Evolutionary conservation across 1,140 invertebrate genomes (phyloP), one percentile per base, ranked within the genome.

Genomic region (Ridgeia piscesae): DNA sequence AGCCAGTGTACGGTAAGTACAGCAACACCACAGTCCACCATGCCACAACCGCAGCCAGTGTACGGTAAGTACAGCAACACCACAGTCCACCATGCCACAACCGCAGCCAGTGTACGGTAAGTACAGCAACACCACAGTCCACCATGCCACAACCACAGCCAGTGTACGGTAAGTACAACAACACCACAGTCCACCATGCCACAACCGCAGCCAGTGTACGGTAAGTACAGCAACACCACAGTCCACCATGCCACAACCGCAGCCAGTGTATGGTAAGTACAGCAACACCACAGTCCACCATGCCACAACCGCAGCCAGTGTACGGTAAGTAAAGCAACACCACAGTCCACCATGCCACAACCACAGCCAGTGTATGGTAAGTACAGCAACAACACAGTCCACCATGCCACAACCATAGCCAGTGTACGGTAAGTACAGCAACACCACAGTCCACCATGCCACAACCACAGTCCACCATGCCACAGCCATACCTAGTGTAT

Each of bases 211-310:
- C n/a, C n/a, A n/a, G n/a, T n/a, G n/a, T n/a, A n/a, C n/a, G n/a
- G n/a, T n/a, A n/a, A n/a, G n/a, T n/a, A n/a, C n/a, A n/a, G n/a
- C 94, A 33, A 95, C 95, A 93, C 95, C 93, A 14, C 94, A 94
- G 77, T n/a, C 77, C 9, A 31, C 92, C 6, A 89, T 33, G 33
- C 94, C 94, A 92, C 94, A 93, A 34, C 88, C 92, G 35, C n/a
- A n/a, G n/a, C n/a, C n/a, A n/a, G n/a, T n/a, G n/a, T n/a, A n/a
- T n/a, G n/a, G n/a, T n/a, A n/a, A n/a, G n/a, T n/a, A n/a, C n/a
- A n/a, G n/a, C 94, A 33, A 95, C 95, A 93, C 95, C 93, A 14
- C 94, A 94, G 77, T n/a, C 77, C 9, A 31, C 92, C 6, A 89
- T 33, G 33, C 94, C 94, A 92, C 94, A 93, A 34, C 88, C 92